Conservation (phyloP, 2,888 invertebrate genomes). For the Ophraella communa region DNA sequence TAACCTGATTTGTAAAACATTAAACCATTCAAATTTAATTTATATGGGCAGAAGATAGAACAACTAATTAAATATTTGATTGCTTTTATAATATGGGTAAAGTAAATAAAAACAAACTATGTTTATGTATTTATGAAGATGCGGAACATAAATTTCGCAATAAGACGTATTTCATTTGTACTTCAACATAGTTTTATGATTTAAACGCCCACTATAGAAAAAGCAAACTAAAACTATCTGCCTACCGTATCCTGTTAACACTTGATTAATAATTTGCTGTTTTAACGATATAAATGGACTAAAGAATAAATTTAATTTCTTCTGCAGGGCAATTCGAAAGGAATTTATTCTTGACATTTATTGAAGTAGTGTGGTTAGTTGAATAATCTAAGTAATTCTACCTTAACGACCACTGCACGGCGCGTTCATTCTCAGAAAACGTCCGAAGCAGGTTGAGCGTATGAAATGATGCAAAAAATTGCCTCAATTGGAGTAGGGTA, state of each 20-base stretch:
- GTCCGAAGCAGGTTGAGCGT: background rate
- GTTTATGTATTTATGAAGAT: too few relatives aligned
- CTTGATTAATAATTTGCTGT: background rate
- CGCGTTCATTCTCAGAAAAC: constrained; percentile 1
- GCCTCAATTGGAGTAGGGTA: background rate
- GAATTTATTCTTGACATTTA: constrained; percentile 25
- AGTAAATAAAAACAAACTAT: too few relatives aligned
- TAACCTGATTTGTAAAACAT: too few relatives aligned
- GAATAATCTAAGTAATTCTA: constrained; percentile 30
- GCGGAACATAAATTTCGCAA: too few relatives aligned
- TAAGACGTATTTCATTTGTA: too few relatives aligned
- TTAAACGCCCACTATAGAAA: background rate
- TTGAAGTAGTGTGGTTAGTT: constrained; percentile 25
- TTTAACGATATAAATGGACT: background rate
- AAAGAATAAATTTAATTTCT: constrained; percentile 17
- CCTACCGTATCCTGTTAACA: background rate
- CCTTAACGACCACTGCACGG: constrained; percentile 14
- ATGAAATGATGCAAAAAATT: constrained; percentile 18
- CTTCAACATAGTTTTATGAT: too few relatives aligned
- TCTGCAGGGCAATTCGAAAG: constrained; percentile 10
- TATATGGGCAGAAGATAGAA: too few relatives aligned
- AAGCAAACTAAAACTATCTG: background rate
- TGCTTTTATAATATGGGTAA: too few relatives aligned
- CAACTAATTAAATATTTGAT: too few relatives aligned
- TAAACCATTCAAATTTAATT: too few relatives aligned